Conservation (phyloP, 2,113 vertebrate genomes). For the Seriola dumerili region DNA sequence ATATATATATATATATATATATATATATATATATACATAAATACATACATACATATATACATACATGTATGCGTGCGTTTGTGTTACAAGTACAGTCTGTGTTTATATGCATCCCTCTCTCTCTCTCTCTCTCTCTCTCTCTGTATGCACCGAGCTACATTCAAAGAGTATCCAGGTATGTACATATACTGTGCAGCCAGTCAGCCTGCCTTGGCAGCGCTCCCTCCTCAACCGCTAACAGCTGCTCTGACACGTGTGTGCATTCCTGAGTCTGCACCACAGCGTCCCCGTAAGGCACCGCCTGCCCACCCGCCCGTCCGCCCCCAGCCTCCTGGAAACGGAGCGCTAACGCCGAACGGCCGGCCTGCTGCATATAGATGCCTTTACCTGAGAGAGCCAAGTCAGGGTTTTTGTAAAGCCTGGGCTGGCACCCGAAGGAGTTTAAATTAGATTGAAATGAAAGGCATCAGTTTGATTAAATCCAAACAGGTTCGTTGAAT, state of each 20-base stretch:
- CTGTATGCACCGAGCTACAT: not conserved
- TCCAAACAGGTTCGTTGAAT: constrained; percentile 49
- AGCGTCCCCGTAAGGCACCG: constrained; percentile 51
- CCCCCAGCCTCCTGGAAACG: constrained; percentile 26
- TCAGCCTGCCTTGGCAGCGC: constrained; percentile 33
- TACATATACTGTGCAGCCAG: constrained; percentile 11
- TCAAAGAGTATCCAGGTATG: constrained; percentile 49
- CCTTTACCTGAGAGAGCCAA: constrained; percentile 51
- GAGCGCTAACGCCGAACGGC: not conserved
- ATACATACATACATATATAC: too few species aligned
- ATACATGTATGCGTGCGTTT: not conserved
- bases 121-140: not conserved
- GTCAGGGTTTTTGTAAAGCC: constrained; percentile 46
- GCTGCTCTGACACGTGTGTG: constrained; percentile 75
- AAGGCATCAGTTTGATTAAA: constrained; percentile 55
- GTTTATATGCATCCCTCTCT: not conserved
- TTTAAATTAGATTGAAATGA: constrained; percentile 57
- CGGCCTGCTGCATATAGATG: constrained; percentile 8
- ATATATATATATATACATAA: too few species aligned
- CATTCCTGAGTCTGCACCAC: constrained; percentile 69
- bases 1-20: too few species aligned
- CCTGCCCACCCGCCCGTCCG: not conserved
- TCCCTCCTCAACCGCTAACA: constrained; percentile 52
- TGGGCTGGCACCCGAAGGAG: constrained; percentile 15
- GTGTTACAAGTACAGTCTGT: not conserved